Conservation (phyloP, 2,113 vertebrate genomes). For the Bolborhynchus lineola region DNA sequence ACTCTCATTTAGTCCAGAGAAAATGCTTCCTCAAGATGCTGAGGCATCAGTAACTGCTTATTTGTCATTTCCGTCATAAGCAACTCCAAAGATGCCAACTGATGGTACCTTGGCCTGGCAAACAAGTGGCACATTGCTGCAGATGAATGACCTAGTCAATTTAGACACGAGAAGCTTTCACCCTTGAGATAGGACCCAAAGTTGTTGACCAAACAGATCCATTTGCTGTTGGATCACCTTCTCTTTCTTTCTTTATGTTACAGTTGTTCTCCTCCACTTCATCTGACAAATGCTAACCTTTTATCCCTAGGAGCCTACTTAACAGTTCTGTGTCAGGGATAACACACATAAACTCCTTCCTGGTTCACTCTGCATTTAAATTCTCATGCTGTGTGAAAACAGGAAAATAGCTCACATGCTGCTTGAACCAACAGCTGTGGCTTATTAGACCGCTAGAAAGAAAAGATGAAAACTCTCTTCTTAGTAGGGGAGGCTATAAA, state of each 20-base stretch:
- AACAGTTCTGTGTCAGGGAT: slow-evolving; percentile 3
- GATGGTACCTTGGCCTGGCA: background rate
- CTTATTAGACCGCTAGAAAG: background rate
- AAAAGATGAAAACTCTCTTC: background rate
- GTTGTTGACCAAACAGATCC: background rate
- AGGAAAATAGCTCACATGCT: background rate
- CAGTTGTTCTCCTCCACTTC: background rate
- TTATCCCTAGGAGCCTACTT: background rate
- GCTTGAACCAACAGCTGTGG: slow-evolving; percentile 9
- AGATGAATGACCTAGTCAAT: background rate
- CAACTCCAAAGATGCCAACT: background rate
- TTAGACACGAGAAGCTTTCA: background rate
- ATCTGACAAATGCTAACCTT: background rate
- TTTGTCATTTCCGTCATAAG: background rate
- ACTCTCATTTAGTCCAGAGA: background rate
- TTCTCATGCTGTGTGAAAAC: slow-evolving; percentile 12
- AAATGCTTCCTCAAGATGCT: background rate
- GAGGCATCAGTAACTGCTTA: background rate
- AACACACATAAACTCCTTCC: background rate
- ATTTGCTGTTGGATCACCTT: background rate
- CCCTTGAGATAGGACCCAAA: background rate
- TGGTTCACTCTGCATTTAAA: slow-evolving; percentile 16
- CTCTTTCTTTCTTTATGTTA: background rate
- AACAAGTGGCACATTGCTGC: background rate
- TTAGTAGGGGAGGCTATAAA: background rate